Evolutionary conservation across 30 jellyfish, hydroid and myxozoan species (phyloP).

Genomic region (Hydractinia symbiolongicarpus): DNA sequence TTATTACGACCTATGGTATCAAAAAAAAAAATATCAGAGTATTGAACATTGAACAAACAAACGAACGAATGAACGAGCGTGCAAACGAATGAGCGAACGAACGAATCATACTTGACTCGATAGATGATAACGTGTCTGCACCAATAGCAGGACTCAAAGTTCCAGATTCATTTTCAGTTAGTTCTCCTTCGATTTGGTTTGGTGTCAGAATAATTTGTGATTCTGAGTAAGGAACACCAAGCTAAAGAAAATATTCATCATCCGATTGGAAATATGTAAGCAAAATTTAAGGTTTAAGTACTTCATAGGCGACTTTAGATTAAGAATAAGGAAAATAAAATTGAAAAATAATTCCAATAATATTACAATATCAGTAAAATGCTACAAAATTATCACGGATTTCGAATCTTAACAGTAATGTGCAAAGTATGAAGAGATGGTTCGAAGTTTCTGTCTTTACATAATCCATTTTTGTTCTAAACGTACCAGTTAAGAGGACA

Average conservation of each 20-base stretch:
- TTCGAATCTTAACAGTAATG: too few species aligned
- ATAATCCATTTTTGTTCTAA: too few species aligned
- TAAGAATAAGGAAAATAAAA: too few species aligned
- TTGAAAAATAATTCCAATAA: too few species aligned
- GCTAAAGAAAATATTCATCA: conserved; percentile 24
- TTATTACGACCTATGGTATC: conserved; percentile 17
- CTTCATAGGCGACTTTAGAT: too few species aligned
- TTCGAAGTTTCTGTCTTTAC: too few species aligned
- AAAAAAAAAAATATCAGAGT: background rate
- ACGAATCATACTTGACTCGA: conserved; percentile 48
- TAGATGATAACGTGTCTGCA: conserved; percentile 61
- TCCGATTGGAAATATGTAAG: too few species aligned
- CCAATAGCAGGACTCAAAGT: conserved; percentile 64
- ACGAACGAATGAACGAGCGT: background rate
- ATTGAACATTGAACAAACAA: background rate
- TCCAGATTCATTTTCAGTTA: conserved; percentile 61
- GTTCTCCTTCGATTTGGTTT: conserved; percentile 51
- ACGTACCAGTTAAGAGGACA: too few species aligned
- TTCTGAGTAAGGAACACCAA: conserved; percentile 75
- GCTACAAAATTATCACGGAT: too few species aligned
- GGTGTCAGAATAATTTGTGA: conserved; percentile 73
- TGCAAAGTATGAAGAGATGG: too few species aligned
- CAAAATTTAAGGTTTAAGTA: too few species aligned
- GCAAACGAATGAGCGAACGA: background rate
- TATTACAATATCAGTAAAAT: too few species aligned